These are phyloP conservation scores for Sialia sialis DNA, from an alignment of 2,113 vertebrate genomes.

Conservation along the genomic window DNA sequence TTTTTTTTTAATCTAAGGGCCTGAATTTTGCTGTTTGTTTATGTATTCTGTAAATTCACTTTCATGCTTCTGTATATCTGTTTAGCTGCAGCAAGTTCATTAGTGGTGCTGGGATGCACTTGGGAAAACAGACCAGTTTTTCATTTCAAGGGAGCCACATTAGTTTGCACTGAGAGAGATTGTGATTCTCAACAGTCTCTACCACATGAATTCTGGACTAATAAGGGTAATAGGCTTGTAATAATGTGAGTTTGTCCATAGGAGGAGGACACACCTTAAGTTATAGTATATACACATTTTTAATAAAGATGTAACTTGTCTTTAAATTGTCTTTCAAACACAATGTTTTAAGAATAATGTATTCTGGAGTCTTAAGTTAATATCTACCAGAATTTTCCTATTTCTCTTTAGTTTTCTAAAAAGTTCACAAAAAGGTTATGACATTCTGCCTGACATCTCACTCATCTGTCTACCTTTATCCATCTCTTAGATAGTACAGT, in stretches of 20 bases:
- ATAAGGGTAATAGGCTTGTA: not conserved
- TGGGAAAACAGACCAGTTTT: not conserved
- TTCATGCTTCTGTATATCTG: not conserved
- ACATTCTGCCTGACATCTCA: not conserved
- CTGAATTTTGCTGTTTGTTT: not conserved
- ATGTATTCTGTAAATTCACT: not conserved
- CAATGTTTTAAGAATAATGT: not conserved
- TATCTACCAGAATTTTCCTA: not conserved
- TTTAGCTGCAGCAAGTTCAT: not conserved
- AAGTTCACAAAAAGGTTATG: not conserved
- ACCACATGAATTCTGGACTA: not conserved
- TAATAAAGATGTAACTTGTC: not conserved
- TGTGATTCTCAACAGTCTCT: not conserved
- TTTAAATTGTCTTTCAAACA: not conserved
- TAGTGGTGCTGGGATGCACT: not conserved
- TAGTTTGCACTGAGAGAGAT: not conserved
- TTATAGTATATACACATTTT: not conserved
- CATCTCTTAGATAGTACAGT: not conserved
- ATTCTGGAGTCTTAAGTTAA: not conserved
- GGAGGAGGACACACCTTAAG: not conserved
- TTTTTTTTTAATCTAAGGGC: not conserved
- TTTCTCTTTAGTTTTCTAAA: not conserved
- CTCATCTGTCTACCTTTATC: not conserved
- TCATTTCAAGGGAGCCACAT: not conserved
- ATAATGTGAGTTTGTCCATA: not conserved